Conservation (phyloP, 2,797 vertebrate species). For the Eurystomus glaucurus region DNA sequence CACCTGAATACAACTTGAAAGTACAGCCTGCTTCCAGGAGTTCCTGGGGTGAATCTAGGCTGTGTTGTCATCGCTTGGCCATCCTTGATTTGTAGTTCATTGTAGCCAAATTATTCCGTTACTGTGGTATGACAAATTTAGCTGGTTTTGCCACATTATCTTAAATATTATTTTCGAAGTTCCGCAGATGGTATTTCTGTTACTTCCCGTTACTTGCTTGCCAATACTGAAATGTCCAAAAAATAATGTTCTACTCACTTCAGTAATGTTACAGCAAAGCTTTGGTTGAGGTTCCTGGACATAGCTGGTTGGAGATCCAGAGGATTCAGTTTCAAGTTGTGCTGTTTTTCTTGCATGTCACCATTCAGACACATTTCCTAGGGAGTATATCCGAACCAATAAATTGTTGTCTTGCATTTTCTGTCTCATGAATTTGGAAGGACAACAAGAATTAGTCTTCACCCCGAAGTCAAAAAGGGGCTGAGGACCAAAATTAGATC, state of each 20-base stretch:
- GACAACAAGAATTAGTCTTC: slow-evolving; percentile 44
- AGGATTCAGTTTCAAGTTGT: neutral
- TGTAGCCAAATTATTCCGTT: neutral
- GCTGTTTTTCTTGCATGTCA: neutral
- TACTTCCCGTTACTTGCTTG: neutral
- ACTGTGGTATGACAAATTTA: neutral
- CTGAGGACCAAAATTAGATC: slow-evolving; percentile 46
- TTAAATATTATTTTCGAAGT: neutral
- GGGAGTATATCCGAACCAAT: slow-evolving; percentile 8
- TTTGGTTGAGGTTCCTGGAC: neutral
- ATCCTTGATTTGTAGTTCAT: neutral
- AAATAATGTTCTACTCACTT: neutral
- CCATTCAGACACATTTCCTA: neutral
- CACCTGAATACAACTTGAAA: neutral
- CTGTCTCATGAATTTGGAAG: neutral
- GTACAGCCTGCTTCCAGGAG: neutral
- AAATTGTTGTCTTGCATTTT: neutral
- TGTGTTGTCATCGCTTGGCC: neutral
- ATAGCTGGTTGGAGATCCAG: neutral
- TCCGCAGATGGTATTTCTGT: neutral
- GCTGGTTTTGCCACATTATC: neutral
- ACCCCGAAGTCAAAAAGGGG: slow-evolving; percentile 1
- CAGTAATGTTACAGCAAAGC: neutral
- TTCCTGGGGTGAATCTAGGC: neutral
- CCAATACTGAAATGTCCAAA: neutral